A percentile compares a stretch with the other conserved stretches of the same genome.
phyloP scores from a whole-genome alignment of 2,797 vertebrate genomes.

The Dendrocincla tyrannina region DNA sequence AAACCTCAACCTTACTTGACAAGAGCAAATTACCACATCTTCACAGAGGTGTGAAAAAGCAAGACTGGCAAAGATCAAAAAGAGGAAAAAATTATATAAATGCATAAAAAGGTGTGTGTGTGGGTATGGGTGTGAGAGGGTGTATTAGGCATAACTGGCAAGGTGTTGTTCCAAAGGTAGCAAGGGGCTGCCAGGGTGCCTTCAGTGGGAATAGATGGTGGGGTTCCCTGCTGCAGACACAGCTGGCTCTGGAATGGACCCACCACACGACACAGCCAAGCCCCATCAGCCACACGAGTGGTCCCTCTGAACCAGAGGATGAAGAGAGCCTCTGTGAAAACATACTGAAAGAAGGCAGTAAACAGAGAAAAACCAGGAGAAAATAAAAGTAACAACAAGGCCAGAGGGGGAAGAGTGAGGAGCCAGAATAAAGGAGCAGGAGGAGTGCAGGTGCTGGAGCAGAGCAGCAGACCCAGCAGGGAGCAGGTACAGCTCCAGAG shows the following conservation, averaged over 20 bases:
- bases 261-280: background rate
- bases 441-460: background rate
- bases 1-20: background rate
- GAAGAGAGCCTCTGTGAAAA: background rate
- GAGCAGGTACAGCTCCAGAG: background rate
- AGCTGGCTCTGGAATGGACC: background rate
- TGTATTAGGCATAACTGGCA: background rate
- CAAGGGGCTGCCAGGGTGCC: background rate
- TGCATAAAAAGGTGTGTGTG: background rate
- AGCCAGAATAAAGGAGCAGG: background rate
- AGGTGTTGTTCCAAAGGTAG: background rate
- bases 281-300: background rate
- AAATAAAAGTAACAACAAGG: background rate
- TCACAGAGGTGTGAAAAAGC: background rate
- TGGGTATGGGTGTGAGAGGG: background rate
- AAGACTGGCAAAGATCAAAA: background rate
- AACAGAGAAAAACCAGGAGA: background rate
- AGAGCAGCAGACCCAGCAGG: background rate
- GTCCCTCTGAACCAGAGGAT: background rate
- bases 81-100: background rate
- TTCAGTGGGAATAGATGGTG: background rate
- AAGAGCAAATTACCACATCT: background rate
- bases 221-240: background rate
- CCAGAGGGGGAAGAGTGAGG: background rate
- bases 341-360: background rate